Evolutionary conservation across 2,888 invertebrate genomes (phyloP).

Genomic region (Phyllotreta striolata): DNA sequence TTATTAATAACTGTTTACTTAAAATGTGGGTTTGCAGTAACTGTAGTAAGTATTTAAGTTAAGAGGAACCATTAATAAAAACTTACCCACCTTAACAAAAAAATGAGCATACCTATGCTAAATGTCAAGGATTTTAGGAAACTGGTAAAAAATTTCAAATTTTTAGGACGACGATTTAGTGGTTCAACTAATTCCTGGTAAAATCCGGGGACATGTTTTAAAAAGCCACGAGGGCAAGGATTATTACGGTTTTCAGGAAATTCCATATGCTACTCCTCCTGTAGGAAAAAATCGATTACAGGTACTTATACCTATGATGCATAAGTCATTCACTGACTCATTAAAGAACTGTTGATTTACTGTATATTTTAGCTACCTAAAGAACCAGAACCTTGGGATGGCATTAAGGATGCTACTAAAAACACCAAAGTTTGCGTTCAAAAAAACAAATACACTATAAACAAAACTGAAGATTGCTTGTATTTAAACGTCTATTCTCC

Average conservation of each 20-base stretch:
- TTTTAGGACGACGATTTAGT: conserved; percentile 16
- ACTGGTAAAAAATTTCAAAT: not conserved
- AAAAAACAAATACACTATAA: conserved; percentile 4
- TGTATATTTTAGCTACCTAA: conserved; percentile 21
- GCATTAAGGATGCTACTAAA: conserved; percentile 13
- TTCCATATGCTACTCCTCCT: conserved; percentile 24
- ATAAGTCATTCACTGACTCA: not conserved
- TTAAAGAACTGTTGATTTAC: not conserved
- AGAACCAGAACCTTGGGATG: conserved; percentile 20
- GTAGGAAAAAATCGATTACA: conserved; percentile 20
- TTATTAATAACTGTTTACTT: too few species aligned
- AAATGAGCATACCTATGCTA: too few species aligned
- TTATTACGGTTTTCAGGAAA: conserved; percentile 27
- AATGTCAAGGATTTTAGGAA: not conserved
- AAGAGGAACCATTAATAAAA: too few species aligned
- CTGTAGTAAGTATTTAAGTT: too few species aligned
- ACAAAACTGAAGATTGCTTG: conserved; percentile 26
- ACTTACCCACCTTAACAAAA: too few species aligned
- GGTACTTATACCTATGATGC: not conserved
- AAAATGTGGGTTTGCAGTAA: too few species aligned
- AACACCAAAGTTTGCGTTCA: conserved; percentile 26
- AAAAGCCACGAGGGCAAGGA: conserved; percentile 12
- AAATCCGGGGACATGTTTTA: conserved; percentile 23
- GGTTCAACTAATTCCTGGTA: conserved; percentile 17
- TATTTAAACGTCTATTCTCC: conserved; percentile 29